Evolutionary conservation across 1,140 invertebrate genomes (phyloP).

Genomic region (Homalodisca vitripennis): DNA sequence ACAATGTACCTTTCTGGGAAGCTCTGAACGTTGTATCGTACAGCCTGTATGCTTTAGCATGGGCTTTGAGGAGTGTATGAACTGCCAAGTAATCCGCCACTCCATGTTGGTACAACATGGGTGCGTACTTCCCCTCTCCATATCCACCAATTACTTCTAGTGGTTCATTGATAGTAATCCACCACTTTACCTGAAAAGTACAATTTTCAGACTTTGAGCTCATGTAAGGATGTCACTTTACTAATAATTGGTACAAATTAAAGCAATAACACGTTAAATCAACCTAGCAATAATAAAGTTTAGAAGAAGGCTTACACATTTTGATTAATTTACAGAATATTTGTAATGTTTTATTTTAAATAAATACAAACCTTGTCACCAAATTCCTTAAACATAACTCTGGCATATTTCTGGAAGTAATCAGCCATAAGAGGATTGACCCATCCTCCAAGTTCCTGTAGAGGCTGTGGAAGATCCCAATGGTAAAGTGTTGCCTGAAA

Average conservation of each 20-base stretch:
- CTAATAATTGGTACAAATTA: too few relatives aligned
- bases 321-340: too few relatives aligned
- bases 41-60: conserved; percentile 62
- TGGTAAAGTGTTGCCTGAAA: conserved; percentile 63
- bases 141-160: conserved; percentile 65
- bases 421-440: conserved; percentile 58
- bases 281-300: too few relatives aligned
- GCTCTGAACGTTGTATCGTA: conserved; percentile 61
- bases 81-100: conserved; percentile 57
- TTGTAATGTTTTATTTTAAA: too few relatives aligned
- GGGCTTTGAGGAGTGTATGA: conserved; percentile 61
- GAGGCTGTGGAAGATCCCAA: conserved; percentile 64
- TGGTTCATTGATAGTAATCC: conserved; percentile 74
- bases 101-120: conserved; percentile 53
- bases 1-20: conserved; percentile 57
- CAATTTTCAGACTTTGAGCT: too few relatives aligned
- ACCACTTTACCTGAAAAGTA: conserved; percentile 51
- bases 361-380: conserved; percentile 57
- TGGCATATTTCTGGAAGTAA: conserved; percentile 60
- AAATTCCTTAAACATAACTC: conserved; percentile 56
- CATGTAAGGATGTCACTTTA: too few relatives aligned
- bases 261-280: too few relatives aligned
- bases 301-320: too few relatives aligned
- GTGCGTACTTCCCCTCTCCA: conserved; percentile 46
- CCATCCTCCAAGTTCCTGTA: conserved; percentile 65